Conservation (phyloP, 2,888 invertebrate genomes). For the Sacculina carcini region DNA sequence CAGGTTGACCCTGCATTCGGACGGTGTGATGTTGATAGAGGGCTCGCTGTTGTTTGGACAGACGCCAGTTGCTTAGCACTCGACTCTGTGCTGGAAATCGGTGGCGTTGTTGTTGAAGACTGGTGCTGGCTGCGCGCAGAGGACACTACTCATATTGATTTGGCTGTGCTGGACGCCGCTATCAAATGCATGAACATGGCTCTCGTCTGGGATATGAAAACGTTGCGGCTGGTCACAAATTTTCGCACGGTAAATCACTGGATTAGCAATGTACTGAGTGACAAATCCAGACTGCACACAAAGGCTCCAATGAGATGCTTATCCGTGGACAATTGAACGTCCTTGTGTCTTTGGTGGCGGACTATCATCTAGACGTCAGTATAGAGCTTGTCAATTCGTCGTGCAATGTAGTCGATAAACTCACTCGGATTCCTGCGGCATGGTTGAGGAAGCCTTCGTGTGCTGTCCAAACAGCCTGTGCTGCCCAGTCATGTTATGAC, state of each 20-base stretch:
- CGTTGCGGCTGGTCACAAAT: not conserved
- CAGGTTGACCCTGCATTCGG: not conserved
- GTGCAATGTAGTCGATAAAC: conserved; percentile 1
- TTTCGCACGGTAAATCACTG: not conserved
- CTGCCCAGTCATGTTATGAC: not conserved
- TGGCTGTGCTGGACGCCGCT: conserved; percentile 8
- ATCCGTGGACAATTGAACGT: not conserved
- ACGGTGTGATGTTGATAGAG: not conserved
- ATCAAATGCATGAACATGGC: conserved; percentile 4
- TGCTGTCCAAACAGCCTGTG: not conserved
- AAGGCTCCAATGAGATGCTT: conserved; percentile 6
- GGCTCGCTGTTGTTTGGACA: not conserved
- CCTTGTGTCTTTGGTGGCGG: not conserved
- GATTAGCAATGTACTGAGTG: conserved; percentile 2
- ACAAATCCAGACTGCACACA: not conserved
- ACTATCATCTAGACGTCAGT: not conserved
- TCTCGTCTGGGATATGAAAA: conserved; percentile 1
- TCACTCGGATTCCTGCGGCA: conserved; percentile 3
- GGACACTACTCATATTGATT: conserved; percentile 5
- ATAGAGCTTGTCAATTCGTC: not conserved
- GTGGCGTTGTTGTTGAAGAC: conserved; percentile 5
- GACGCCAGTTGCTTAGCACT: conserved; percentile 7
- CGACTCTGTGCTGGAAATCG: not conserved
- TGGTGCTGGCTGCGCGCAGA: conserved; percentile 3
- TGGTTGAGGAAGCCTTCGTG: not conserved